phyloP scores from a whole-genome alignment of 2,888 invertebrate species.

The Sinohyriopsis cumingii region DNA sequence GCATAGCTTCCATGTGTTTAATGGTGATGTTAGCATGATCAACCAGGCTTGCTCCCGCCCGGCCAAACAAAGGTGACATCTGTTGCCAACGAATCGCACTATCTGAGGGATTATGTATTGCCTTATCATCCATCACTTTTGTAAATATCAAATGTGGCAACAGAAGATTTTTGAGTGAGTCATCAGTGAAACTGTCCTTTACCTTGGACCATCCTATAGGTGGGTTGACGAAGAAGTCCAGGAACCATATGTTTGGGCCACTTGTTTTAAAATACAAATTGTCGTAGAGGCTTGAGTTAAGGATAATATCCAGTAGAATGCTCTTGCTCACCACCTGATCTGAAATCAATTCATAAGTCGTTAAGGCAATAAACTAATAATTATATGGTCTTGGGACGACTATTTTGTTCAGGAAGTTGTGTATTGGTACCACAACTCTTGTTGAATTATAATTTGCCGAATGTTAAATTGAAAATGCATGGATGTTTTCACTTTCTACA shows the following conservation, averaged over 20 bases:
- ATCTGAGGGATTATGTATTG: constrained; percentile 22
- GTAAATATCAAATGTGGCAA: constrained; percentile 19
- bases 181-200: constrained; percentile 5
- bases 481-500: too few relatives aligned
- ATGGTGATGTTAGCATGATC: constrained; percentile 17
- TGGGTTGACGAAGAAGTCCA: constrained; percentile 25
- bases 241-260: constrained; percentile 12
- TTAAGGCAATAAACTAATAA: too few relatives aligned
- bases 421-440: too few relatives aligned
- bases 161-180: constrained; percentile 11
- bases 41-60: constrained; percentile 19
- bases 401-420: too few relatives aligned
- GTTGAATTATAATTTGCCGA: too few relatives aligned
- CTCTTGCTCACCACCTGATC: constrained; percentile 27
- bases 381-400: too few relatives aligned
- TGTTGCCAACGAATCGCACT: constrained; percentile 19
- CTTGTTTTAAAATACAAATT: constrained; percentile 19
- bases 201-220: constrained; percentile 25
- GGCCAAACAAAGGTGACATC: constrained; percentile 20
- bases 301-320: constrained; percentile 22
- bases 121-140: constrained; percentile 12
- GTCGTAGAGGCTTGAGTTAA: constrained; percentile 9
- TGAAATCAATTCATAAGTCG: constrained; percentile 3
- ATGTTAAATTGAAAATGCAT: too few relatives aligned
- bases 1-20: constrained; percentile 21